These are phyloP conservation scores for Alectura lathami DNA, from an alignment of 2,113 vertebrate species.

Conservation along the genomic window DNA sequence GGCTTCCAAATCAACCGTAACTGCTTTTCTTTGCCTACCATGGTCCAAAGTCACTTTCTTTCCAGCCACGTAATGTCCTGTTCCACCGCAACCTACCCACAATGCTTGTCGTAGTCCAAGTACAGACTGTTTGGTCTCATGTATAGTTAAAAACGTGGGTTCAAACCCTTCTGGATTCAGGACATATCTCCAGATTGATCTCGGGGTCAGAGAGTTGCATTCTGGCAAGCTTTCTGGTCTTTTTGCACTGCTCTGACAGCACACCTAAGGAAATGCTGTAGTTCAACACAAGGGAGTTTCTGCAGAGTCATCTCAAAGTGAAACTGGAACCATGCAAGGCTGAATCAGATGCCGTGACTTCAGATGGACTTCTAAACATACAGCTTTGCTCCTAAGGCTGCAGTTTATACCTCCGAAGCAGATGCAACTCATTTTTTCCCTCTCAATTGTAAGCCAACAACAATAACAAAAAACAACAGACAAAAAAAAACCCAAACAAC, in stretches of 20 bases:
- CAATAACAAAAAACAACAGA: background rate
- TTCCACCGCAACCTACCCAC: background rate
- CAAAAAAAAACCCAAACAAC: background rate
- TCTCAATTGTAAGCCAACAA: background rate
- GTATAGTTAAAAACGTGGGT: background rate
- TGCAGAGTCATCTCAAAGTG: background rate
- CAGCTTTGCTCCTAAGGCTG: background rate
- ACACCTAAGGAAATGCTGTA: accelerated
- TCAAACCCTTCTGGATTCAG: background rate
- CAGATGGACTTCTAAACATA: background rate
- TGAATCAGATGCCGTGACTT: background rate
- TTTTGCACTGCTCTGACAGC: background rate
- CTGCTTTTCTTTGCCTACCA: background rate
- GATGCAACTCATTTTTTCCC: background rate
- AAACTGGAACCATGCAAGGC: background rate
- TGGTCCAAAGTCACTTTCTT: background rate
- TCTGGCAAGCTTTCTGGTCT: background rate
- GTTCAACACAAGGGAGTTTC: background rate
- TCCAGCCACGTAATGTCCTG: background rate
- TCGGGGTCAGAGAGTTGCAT: background rate
- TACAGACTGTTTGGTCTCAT: background rate
- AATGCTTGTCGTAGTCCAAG: background rate
- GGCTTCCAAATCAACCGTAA: background rate
- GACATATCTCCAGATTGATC: background rate
- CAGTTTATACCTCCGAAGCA: background rate